A percentile compares a stretch with the other conserved stretches of the same genome.
phyloP scores from a whole-genome alignment of 2,797 vertebrate species.

The Iguana delicatissima region DNA sequence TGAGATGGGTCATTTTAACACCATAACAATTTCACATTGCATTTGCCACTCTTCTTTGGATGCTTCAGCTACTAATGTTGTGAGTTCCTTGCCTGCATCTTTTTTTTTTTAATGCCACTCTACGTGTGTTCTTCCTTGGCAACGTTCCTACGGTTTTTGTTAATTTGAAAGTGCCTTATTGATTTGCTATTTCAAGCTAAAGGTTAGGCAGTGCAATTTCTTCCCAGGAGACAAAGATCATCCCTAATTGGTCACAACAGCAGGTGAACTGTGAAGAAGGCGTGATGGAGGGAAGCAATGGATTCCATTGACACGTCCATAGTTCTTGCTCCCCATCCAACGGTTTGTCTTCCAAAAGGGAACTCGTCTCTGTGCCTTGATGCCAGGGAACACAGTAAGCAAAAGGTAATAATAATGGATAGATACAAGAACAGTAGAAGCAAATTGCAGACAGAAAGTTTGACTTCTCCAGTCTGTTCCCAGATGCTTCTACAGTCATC shows the following conservation, averaged over 20 bases:
- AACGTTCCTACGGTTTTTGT: neutral
- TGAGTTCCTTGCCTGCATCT: neutral
- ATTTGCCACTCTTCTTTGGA: no score
- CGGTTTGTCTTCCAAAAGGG: neutral
- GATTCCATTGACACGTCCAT: neutral
- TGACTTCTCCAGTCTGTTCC: no score
- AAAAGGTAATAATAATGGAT: neutral
- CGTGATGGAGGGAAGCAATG: neutral
- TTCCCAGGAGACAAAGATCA: slow-evolving; percentile 14
- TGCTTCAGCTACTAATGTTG: neutral
- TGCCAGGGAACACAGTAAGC: neutral
- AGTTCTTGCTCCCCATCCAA: neutral
- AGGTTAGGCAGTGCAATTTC: slow-evolving; percentile 7
- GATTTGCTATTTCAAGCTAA: slow-evolving; percentile 25
- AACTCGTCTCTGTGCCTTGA: neutral
- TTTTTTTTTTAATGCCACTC: neutral
- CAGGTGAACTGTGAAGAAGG: neutral
- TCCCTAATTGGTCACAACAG: slow-evolving; percentile 15
- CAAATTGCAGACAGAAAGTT: no score
- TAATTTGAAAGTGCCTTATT: slow-evolving; percentile 27
- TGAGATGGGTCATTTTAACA: no score
- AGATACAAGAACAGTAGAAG: neutral
- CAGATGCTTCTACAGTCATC: no score
- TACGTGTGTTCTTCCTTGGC: neutral
- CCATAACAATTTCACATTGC: neutral